Evolutionary conservation across 2,888 invertebrate genomes (phyloP).

Genomic region (Melolontha melolontha): DNA sequence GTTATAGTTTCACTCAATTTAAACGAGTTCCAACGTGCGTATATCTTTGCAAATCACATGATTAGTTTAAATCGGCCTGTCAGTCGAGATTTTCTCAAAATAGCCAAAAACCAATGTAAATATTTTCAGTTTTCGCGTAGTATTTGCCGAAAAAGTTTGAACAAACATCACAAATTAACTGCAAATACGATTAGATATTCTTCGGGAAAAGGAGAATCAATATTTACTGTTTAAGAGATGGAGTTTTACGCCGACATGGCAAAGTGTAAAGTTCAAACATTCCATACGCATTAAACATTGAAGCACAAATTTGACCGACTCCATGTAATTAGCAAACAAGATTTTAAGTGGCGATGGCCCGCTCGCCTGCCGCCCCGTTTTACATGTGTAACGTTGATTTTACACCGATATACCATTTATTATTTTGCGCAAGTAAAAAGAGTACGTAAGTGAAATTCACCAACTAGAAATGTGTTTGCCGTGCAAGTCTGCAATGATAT

Average conservation of each 20-base stretch:
- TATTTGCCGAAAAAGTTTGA: conserved; percentile 19
- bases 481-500: conserved; percentile 48
- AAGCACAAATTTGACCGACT: conserved; percentile 33
- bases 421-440: conserved; percentile 36
- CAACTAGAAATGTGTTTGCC: conserved; percentile 46
- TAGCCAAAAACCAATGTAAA: conserved; percentile 1
- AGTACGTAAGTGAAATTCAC: conserved; percentile 40
- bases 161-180: conserved; percentile 26
- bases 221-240: conserved; percentile 18
- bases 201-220: conserved; percentile 16
- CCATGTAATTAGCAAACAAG: conserved; percentile 33
- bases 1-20: too few species aligned
- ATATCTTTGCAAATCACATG: neutral
- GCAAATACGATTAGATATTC: conserved; percentile 32
- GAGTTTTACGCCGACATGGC: conserved; percentile 35
- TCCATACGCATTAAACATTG: conserved; percentile 29
- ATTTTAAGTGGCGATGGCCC: conserved; percentile 20
- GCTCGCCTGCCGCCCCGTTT: neutral
- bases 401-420: conserved; percentile 40
- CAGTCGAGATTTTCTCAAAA: neutral
- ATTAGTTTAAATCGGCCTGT: neutral
- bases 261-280: conserved; percentile 34
- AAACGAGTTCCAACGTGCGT: too few species aligned
- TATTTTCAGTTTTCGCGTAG: conserved; percentile 9
- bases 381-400: conserved; percentile 26